These are phyloP conservation scores for Mya arenaria DNA, from an alignment of 1,140 invertebrate genomes.

Conservation along the genomic window DNA sequence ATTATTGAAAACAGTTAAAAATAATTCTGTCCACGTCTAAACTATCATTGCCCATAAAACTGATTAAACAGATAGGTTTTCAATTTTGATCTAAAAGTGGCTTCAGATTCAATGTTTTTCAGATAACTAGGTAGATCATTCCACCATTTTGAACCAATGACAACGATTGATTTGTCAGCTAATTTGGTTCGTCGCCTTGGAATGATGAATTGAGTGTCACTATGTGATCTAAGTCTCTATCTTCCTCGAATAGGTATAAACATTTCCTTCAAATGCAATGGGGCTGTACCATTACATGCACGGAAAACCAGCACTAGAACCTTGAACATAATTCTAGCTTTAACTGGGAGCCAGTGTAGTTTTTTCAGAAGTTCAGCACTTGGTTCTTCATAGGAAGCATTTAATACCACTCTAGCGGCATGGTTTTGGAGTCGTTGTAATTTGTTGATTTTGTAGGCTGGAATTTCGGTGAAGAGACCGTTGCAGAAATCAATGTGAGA, in stretches of 20 bases:
- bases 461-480: not conserved
- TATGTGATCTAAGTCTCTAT: not conserved
- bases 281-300: not conserved
- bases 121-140: no score
- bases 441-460: constrained; percentile 6
- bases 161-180: not conserved
- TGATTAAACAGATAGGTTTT: no score
- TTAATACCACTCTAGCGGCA: not conserved
- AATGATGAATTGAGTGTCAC: not conserved
- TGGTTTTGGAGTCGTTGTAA: constrained; percentile 22
- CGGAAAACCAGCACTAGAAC: not conserved
- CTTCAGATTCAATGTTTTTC: no score
- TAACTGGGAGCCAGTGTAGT: constrained; percentile 6
- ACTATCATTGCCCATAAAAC: no score
- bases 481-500: not conserved
- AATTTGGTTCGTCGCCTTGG: not conserved
- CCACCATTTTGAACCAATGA: not conserved
- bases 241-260: not conserved
- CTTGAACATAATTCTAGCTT: constrained; percentile 24
- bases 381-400: not conserved
- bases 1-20: no score
- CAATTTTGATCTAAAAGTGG: no score
- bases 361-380: not conserved
- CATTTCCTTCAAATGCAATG: not conserved
- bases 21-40: no score